Percentiles rank a stretch among this genome's conserved stretches.
These are phyloP conservation scores for Sebastolobus altivelis DNA, from an alignment of 2,797 vertebrate species.

Conservation along the genomic window DNA sequence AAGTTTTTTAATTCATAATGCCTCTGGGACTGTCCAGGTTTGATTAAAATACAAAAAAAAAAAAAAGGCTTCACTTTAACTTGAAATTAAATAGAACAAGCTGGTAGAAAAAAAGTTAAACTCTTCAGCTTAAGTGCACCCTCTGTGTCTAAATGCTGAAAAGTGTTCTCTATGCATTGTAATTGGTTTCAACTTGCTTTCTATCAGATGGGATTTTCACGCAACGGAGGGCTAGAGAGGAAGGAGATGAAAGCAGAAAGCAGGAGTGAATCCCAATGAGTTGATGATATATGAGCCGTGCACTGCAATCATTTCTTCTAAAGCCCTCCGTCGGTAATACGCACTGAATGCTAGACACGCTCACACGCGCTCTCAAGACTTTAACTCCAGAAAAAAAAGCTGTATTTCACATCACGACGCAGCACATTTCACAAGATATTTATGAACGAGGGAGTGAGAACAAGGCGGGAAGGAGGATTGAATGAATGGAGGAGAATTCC, in stretches of 20 bases:
- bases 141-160: constrained; percentile 43
- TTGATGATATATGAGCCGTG: constrained; percentile 38
- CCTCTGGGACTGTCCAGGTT: constrained; percentile 19
- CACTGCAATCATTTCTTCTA: constrained; percentile 10
- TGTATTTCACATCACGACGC: constrained; percentile 15
- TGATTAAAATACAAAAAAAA: constrained; percentile 29
- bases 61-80: constrained; percentile 23
- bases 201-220: constrained; percentile 66
- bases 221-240: constrained; percentile 36
- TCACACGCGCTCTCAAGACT: not conserved
- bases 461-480: constrained; percentile 11
- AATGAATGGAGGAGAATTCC: constrained; percentile 50
- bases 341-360: not conserved
- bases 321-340: constrained; percentile 19
- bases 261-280: constrained; percentile 66
- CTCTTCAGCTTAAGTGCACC: constrained; percentile 10
- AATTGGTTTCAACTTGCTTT: constrained; percentile 55
- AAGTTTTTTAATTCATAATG: constrained; percentile 2
- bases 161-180: constrained; percentile 43
- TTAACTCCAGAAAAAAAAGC: constrained; percentile 4
- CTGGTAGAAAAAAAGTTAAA: not conserved
- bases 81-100: constrained; percentile 23
- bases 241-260: constrained; percentile 40
- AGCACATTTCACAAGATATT: constrained; percentile 29
- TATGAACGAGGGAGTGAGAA: constrained; percentile 46